Evolutionary conservation across 2,888 invertebrate species (phyloP).

Genomic region (Plemyria rubiginata): DNA sequence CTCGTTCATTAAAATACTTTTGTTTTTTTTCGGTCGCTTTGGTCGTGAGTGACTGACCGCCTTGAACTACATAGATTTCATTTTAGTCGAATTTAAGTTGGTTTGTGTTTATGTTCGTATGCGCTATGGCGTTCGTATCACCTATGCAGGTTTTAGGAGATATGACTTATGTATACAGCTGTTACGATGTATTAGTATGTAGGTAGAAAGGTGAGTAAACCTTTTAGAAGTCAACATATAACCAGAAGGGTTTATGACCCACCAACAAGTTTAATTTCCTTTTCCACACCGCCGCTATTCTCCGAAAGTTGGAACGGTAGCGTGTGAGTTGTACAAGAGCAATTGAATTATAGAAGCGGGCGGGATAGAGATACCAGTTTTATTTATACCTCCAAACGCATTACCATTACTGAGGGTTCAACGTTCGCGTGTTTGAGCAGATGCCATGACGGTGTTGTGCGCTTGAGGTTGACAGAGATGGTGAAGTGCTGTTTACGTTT

Average conservation of each 20-base stretch:
- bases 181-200: neutral
- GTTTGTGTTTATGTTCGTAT: neutral
- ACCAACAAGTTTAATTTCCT: conserved; percentile 19
- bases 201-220: neutral
- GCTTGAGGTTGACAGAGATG: conserved; percentile 16
- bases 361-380: conserved; percentile 60
- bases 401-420: conserved; percentile 69
- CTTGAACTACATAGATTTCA: conserved; percentile 4
- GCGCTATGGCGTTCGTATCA: no score
- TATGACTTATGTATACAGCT: neutral
- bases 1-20: conserved; percentile 24
- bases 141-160: neutral
- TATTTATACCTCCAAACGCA: conserved; percentile 55
- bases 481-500: conserved; percentile 9
- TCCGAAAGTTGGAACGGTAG: conserved; percentile 41
- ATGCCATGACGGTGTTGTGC: conserved; percentile 48
- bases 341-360: conserved; percentile 57
- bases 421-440: conserved; percentile 69
- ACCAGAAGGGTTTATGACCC: conserved; percentile 20
- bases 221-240: neutral
- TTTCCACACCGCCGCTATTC: conserved; percentile 32
- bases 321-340: conserved; percentile 44
- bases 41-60: neutral
- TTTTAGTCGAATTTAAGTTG: neutral
- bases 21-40: conserved; percentile 10